A percentile compares a stretch with the other conserved stretches of the same genome.
Evolutionary conservation across 1,140 invertebrate species (phyloP).

Genomic region (Zaprionus taronus): DNA sequence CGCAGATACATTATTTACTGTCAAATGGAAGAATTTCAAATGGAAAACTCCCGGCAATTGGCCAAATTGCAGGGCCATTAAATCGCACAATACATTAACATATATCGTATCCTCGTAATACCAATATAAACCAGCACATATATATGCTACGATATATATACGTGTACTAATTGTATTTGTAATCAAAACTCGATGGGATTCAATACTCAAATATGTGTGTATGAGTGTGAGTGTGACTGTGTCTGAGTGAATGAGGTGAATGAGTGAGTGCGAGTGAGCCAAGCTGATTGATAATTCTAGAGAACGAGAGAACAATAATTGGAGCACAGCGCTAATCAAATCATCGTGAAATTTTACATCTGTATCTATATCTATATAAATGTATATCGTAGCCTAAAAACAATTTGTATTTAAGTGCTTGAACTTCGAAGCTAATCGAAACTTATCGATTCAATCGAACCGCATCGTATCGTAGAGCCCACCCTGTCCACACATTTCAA

Average conservation of each 20-base stretch:
- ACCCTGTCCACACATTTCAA: conserved; percentile 6
- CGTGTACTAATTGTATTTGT: conserved; percentile 28
- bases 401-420: conserved; percentile 5
- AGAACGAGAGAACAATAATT: conserved; percentile 78
- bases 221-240: background rate
- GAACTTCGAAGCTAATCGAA: background rate
- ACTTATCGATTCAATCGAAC: background rate
- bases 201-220: conserved; percentile 47
- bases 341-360: conserved; percentile 42
- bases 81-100: conserved; percentile 39
- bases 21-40: conserved; percentile 91
- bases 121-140: conserved; percentile 4
- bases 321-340: conserved; percentile 77
- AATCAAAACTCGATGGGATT: conserved; percentile 53
- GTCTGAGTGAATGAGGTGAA: background rate
- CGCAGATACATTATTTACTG: conserved; percentile 92
- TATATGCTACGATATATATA: conserved; percentile 5
- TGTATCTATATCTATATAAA: conserved; percentile 18
- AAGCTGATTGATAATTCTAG: conserved; percentile 77
- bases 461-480: conserved; percentile 5
- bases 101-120: conserved; percentile 35
- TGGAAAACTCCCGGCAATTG: conserved; percentile 86
- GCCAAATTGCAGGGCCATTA: conserved; percentile 79
- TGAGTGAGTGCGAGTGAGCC: conserved; percentile 31
- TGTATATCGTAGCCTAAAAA: conserved; percentile 9